phyloP scores from a whole-genome alignment of 2,888 invertebrate genomes.

The Gonocerus acuteangulatus region DNA sequence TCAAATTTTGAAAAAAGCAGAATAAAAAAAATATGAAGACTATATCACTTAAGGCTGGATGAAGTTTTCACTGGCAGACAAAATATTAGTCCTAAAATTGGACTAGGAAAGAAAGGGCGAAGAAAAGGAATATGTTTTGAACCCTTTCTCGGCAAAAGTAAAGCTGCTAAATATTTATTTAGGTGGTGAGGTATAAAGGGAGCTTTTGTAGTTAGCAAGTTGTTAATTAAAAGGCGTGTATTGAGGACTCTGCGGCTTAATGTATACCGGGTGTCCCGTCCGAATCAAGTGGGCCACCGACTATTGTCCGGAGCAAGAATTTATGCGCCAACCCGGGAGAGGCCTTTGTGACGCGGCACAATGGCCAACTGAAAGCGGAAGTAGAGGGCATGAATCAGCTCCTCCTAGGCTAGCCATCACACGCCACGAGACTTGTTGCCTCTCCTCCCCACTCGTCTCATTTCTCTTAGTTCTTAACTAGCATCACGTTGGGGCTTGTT shows the following conservation, averaged over 20 bases:
- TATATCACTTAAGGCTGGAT: too few relatives aligned
- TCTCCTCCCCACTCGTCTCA: not conserved
- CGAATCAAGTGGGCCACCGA: conserved; percentile 1
- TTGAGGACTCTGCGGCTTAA: conserved; percentile 9
- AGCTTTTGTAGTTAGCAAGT: conserved; percentile 4
- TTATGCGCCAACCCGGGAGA: not conserved
- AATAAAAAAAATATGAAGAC: too few relatives aligned
- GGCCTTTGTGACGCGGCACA: conserved; percentile 20
- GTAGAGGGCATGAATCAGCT: conserved; percentile 17
- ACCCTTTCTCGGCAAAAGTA: not conserved
- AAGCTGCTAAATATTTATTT: conserved; percentile 10
- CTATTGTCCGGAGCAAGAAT: conserved; percentile 14
- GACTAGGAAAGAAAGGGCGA: too few relatives aligned
- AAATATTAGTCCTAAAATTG: too few relatives aligned
- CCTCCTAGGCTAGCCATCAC: not conserved
- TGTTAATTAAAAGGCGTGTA: conserved; percentile 22
- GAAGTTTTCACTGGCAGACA: too few relatives aligned
- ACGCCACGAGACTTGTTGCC: conserved; percentile 7
- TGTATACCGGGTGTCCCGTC: conserved; percentile 19
- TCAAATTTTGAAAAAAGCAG: too few relatives aligned
- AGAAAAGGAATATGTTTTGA: not conserved
- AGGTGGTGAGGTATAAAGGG: not conserved
- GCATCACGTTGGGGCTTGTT: not conserved
- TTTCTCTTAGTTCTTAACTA: not conserved
- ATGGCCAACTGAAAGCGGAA: conserved; percentile 10